Base-by-base conservation (phyloP, 2,888 invertebrate genomes). In the Peribatodes rhomboidaria region DNA sequence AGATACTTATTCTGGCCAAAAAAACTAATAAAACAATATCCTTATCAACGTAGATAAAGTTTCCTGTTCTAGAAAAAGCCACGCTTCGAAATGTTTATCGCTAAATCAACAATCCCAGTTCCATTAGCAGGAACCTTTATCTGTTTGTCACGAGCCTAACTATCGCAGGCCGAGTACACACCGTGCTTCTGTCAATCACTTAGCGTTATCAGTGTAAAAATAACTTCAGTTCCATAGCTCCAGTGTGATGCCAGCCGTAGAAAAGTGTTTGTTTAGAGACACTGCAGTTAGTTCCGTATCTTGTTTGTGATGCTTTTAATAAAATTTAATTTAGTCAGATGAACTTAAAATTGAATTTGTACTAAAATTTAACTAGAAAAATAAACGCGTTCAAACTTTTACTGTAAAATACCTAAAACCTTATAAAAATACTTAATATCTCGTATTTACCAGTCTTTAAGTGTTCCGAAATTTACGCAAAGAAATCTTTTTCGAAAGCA, bases 91-190 rank as follows among this genome's bases (percentile, higher is more conserved):
- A 85, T 78, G 71, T 74, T 85, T 85, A 85, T 87, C 85, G 31
- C 37, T 52, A 33, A 35, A 47, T 61, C 60, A 46, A 65, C 65
- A 65, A 57, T 80, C 69, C 78, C 74, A 61, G 55, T 74, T 83
- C 86, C 86, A 88, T 89, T 89, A 89, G 84, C 75, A 60, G 71
- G 80, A 82, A 77, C 80, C 73, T 78, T 84, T 87, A 87, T 88
- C 86, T 83, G 77, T 83, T 80, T 83, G 86, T 85, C 87, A 87
- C 86, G 82, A 79, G 79, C 74, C 74, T 72, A 74, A 75, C 71
- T 76, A 77, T 79, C 76, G 73, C 75, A 77, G 71, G 73, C 70
- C 70, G 68, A 65, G 59, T 69, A 75, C 67, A 82, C 74, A 80
- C 67, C 55, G 58, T 44, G 44, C 57, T 70, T 73, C 77, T 80